Evolutionary conservation across 2,888 invertebrate genomes (phyloP).

Genomic region (Spisula subtruncata): DNA sequence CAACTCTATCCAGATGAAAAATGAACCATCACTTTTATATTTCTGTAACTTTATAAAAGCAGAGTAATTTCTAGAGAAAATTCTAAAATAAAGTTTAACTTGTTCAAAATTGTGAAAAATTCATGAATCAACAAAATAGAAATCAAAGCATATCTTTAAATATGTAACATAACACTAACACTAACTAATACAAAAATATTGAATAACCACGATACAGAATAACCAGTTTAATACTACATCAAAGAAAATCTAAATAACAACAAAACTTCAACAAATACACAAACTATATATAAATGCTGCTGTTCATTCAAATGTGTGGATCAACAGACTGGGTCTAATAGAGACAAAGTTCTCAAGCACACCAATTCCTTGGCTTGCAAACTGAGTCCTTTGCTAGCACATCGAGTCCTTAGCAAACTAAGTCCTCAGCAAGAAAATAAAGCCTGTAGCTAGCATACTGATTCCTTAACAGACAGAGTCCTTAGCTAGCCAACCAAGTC

Average conservation of each 20-base stretch:
- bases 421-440: no score
- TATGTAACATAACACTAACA: not conserved
- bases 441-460: no score
- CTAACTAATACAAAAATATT: not conserved
- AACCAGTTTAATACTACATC: not conserved
- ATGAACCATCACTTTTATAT: not conserved
- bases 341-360: no score
- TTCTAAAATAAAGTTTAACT: not conserved
- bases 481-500: no score
- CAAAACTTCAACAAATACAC: conserved; percentile 17
- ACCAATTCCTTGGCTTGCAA: no score
- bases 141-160: not conserved
- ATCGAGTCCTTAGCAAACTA: no score
- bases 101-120: not conserved
- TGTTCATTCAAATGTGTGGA: not conserved
- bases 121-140: not conserved
- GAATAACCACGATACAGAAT: conserved; percentile 9
- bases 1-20: not conserved
- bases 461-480: no score
- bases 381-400: no score
- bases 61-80: not conserved
- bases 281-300: conserved; percentile 2
- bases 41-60: not conserved
- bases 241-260: not conserved
- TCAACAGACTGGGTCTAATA: not conserved